Evolutionary conservation across 1,140 invertebrate genomes (phyloP).

Genomic region (Coenobita brevimanus): DNA sequence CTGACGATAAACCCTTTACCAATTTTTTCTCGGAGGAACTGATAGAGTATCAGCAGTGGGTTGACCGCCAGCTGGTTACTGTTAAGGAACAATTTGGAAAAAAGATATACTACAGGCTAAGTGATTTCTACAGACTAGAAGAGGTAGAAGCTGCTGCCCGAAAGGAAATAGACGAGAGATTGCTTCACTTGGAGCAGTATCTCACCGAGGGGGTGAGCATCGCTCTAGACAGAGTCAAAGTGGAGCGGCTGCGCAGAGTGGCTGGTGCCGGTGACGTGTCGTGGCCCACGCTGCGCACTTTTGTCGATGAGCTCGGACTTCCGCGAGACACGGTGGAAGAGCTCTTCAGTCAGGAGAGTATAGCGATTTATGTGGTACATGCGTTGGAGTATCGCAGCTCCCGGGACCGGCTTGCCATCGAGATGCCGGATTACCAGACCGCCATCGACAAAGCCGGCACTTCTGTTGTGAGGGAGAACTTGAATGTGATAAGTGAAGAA

Average conservation of each 20-base stretch:
- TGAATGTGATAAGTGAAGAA: background rate
- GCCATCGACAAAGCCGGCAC: background rate
- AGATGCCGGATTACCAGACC: background rate
- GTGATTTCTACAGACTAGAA: slow-evolving; percentile 23
- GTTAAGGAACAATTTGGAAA: background rate
- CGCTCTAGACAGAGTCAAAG: background rate
- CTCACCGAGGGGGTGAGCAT: background rate
- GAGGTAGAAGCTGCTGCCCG: slow-evolving; percentile 4
- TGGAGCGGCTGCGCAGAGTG: background rate
- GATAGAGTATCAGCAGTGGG: background rate
- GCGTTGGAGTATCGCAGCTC: slow-evolving; percentile 14
- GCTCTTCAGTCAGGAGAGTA: slow-evolving; percentile 8
- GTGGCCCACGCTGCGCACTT: slow-evolving; percentile 2
- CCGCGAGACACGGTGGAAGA: background rate
- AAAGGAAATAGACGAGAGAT: background rate
- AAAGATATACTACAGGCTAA: background rate
- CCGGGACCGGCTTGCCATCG: background rate
- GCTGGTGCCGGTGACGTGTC: slow-evolving; percentile 19
- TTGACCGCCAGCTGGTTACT: background rate
- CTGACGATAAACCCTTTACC: background rate
- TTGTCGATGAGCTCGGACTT: slow-evolving; percentile 8
- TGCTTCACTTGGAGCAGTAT: background rate
- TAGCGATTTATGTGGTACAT: slow-evolving; percentile 11
- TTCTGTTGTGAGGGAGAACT: background rate
- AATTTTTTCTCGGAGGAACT: background rate